Evolutionary conservation across 2,888 invertebrate genomes (phyloP).

Genomic region (Apamea anceps): DNA sequence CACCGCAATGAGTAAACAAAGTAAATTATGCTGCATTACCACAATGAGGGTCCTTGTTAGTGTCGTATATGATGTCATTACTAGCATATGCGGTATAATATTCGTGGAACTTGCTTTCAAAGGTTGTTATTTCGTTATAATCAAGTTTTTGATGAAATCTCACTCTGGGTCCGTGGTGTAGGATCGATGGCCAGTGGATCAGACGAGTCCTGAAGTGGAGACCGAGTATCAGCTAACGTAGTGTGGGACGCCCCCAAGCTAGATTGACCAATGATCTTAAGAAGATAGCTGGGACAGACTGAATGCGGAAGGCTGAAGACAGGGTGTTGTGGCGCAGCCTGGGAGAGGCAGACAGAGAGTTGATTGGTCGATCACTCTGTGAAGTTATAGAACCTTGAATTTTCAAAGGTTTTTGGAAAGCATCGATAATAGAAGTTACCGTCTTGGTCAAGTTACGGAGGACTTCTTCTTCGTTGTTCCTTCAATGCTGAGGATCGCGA

Average conservation of each 20-base stretch:
- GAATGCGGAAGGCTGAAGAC: too few species aligned
- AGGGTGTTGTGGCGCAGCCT: too few species aligned
- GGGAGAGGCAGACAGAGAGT: too few species aligned
- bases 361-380: too few species aligned
- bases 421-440: not conserved
- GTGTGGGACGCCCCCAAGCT: too few species aligned
- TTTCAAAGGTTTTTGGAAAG: not conserved
- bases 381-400: not conserved
- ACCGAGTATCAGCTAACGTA: too few species aligned
- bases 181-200: too few species aligned
- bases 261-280: too few species aligned
- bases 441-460: not conserved
- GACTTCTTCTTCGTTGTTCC: not conserved
- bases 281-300: too few species aligned
- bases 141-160: not conserved
- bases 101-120: not conserved
- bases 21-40: not conserved
- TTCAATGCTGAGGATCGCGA: not conserved
- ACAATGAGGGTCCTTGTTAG: not conserved
- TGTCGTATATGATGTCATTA: not conserved
- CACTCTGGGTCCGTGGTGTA: not conserved
- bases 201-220: too few species aligned
- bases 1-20: not conserved
- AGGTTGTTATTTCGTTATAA: not conserved
- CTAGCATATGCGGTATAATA: not conserved